A percentile compares a stretch with the other conserved stretches of the same genome.
phyloP scores from a whole-genome alignment of 2,113 vertebrate genomes.

The Boleophthalmus pectinirostris region DNA sequence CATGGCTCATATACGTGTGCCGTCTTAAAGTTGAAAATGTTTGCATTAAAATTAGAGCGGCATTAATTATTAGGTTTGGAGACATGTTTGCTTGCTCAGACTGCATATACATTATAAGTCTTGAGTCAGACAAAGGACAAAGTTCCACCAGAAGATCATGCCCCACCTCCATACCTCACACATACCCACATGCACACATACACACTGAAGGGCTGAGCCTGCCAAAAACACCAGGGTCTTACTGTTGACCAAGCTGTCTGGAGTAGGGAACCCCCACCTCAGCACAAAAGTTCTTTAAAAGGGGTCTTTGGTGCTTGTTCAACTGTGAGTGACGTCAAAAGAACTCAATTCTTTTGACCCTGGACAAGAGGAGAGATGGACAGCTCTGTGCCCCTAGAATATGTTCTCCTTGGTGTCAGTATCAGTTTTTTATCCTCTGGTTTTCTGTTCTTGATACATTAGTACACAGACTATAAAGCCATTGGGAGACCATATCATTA shows the following conservation, averaged over 20 bases:
- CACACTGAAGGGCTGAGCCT: background rate
- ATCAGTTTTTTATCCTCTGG: background rate
- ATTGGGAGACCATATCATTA: constrained; percentile 3
- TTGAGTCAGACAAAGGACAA: constrained; percentile 22
- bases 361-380: constrained; percentile 11
- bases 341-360: constrained; percentile 55
- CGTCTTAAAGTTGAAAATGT: constrained; percentile 25
- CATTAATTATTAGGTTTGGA: constrained; percentile 28
- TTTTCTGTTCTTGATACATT: constrained; percentile 1
- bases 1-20: constrained; percentile 4
- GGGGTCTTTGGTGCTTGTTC: constrained; percentile 44
- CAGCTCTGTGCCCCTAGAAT: background rate
- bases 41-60: constrained; percentile 9
- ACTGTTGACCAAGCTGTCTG: constrained; percentile 29
- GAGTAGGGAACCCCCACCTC: constrained; percentile 4
- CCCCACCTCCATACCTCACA: constrained; percentile 1
- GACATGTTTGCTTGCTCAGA: constrained; percentile 18
- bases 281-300: constrained; percentile 6
- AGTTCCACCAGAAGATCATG: background rate
- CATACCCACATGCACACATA: background rate
- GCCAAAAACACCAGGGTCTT: background rate
- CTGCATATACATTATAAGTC: background rate
- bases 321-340: constrained; percentile 59
- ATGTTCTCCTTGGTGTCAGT: background rate
- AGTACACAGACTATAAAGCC: constrained; percentile 1